Percentiles rank a stretch among this genome's conserved stretches.
These are phyloP conservation scores for Spisula solida DNA, from an alignment of 2,888 invertebrate species.

Conservation along the genomic window DNA sequence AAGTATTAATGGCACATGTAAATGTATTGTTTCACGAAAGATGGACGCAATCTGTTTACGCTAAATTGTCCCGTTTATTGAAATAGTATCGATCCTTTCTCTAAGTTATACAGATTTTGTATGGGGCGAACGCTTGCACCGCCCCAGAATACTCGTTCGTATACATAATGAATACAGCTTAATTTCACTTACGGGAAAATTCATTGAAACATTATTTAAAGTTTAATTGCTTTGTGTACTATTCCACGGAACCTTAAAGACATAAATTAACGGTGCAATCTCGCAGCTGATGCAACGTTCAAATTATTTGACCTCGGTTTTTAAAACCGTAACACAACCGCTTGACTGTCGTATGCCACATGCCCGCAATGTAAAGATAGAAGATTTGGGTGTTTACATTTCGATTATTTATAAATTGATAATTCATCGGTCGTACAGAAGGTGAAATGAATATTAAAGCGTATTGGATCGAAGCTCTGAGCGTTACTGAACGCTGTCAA, in stretches of 20 bases:
- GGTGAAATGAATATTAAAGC: neutral
- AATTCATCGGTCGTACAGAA: neutral
- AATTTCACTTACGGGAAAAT: neutral
- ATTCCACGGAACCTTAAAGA: neutral
- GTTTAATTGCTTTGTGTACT: neutral
- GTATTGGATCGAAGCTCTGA: too few relatives aligned
- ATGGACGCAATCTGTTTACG: too few relatives aligned
- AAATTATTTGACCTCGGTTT: conserved; percentile 17
- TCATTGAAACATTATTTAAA: neutral
- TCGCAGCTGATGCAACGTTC: neutral
- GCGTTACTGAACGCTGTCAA: too few relatives aligned
- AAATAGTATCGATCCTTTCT: too few relatives aligned
- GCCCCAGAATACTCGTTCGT: too few relatives aligned
- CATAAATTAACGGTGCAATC: neutral
- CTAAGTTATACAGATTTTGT: too few relatives aligned
- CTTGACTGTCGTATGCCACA: neutral
- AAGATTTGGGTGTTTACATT: neutral
- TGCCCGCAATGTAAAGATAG: neutral
- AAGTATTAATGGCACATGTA: too few relatives aligned
- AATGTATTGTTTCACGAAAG: too few relatives aligned
- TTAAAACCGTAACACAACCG: neutral
- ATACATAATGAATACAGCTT: neutral
- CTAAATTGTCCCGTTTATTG: too few relatives aligned
- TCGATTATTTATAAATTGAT: neutral
- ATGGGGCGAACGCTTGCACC: too few relatives aligned